Conservation (phyloP, 2,888 invertebrate species). For the Beris chalybata region DNA sequence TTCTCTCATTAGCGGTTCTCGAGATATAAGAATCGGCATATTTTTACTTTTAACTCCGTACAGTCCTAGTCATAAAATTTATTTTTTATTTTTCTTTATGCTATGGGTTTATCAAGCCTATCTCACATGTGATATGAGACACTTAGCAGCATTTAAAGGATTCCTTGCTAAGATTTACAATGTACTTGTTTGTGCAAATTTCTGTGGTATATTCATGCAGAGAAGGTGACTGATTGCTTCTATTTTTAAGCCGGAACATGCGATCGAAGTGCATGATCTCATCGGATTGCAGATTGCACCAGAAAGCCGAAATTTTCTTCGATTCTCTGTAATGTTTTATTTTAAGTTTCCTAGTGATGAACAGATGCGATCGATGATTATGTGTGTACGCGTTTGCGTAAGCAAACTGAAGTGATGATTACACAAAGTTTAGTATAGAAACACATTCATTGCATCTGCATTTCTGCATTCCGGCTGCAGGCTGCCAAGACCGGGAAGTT, state of each 20-base stretch:
- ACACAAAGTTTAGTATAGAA: slow-evolving; percentile 17
- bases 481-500: slow-evolving; percentile 27
- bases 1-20: too few relatives aligned
- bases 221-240: slow-evolving; percentile 26
- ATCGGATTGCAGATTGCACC: slow-evolving; percentile 15
- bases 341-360: slow-evolving; percentile 12
- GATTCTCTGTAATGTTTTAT: slow-evolving; percentile 16
- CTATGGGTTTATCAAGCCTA: too few relatives aligned
- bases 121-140: background rate
- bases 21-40: too few relatives aligned
- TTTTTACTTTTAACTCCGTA: too few relatives aligned
- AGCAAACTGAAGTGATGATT: background rate
- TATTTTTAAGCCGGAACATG: slow-evolving; percentile 25
- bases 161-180: background rate
- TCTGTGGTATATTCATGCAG: slow-evolving; percentile 13
- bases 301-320: slow-evolving; percentile 14
- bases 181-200: background rate
- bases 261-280: slow-evolving; percentile 29
- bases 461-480: slow-evolving; percentile 1
- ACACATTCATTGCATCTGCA: slow-evolving; percentile 1
- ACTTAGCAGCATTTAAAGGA: background rate
- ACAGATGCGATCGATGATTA: background rate
- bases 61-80: too few relatives aligned
- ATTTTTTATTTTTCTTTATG: too few relatives aligned
- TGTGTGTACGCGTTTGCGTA: background rate